A percentile compares a stretch with the other conserved stretches of the same genome.
These are phyloP conservation scores for Thaumetopoea pityocampa DNA, from an alignment of 1,140 invertebrate genomes.

Conservation along the genomic window DNA sequence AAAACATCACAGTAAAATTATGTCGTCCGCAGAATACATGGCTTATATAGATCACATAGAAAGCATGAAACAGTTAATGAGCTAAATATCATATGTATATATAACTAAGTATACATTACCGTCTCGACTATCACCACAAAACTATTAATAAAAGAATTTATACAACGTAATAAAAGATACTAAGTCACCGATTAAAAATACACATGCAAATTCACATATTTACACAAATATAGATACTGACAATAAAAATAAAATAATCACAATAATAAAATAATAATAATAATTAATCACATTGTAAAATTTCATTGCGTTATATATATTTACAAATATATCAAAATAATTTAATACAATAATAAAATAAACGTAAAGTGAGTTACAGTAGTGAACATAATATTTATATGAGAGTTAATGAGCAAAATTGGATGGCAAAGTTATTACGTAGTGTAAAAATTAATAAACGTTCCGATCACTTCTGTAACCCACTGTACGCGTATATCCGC, in stretches of 20 bases:
- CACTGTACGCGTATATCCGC: constrained; percentile 2
- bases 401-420: no score
- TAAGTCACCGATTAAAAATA: constrained; percentile 39
- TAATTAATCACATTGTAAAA: constrained; percentile 49
- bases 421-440: constrained; percentile 3
- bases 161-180: constrained; percentile 19
- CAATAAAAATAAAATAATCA: no score
- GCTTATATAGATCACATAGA: constrained; percentile 7
- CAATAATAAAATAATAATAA: constrained; percentile 40
- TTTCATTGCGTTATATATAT: constrained; percentile 15
- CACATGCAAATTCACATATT: constrained; percentile 64
- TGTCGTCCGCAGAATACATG: constrained; percentile 11
- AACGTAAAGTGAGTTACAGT: constrained; percentile 10
- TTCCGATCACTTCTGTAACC: constrained; percentile 4
- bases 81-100: constrained; percentile 32
- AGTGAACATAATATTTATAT: no score
- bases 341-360: constrained; percentile 16
- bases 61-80: constrained; percentile 18
- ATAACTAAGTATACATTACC: constrained; percentile 43
- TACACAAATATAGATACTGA: constrained; percentile 49
- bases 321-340: constrained; percentile 18
- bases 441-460: no score
- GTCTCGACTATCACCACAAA: constrained; percentile 26
- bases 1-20: constrained; percentile 10
- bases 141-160: constrained; percentile 19